Conservation (phyloP, 2,888 invertebrate species). For the Zootermopsis nevadensis region DNA sequence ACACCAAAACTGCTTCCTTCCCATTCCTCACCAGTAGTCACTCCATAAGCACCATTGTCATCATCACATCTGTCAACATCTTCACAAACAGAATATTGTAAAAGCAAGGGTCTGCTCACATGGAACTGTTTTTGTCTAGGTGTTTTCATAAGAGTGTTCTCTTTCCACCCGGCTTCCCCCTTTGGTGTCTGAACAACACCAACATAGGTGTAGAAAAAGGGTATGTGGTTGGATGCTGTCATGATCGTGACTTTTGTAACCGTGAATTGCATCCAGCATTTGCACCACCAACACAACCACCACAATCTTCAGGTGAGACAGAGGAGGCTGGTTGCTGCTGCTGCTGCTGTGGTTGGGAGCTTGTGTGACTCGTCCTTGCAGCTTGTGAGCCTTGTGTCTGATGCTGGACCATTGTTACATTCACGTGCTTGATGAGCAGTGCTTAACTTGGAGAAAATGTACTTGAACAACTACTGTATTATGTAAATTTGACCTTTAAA, state of each 20-base stretch:
- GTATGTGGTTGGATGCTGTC: constrained; percentile 71
- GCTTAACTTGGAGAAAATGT: constrained; percentile 11
- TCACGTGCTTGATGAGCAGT: background rate
- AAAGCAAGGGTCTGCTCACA: background rate
- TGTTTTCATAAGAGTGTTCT: constrained; percentile 70
- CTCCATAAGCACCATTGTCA: no score
- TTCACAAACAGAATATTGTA: no score
- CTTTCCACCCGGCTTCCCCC: constrained; percentile 72
- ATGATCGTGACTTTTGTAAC: constrained; percentile 78
- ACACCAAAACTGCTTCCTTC: no score
- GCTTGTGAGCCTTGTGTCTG: constrained; percentile 2
- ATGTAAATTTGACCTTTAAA: no score
- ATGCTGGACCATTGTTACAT: background rate
- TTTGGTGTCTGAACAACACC: constrained; percentile 67
- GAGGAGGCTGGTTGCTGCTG: background rate
- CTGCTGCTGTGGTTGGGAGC: no score
- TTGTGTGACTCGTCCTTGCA: constrained; percentile 21
- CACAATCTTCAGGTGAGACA: constrained; percentile 30
- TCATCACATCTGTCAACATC: no score
- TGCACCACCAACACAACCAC: constrained; percentile 23
- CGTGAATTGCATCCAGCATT: constrained; percentile 63
- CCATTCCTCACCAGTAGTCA: no score
- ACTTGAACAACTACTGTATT: background rate
- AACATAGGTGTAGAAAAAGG: constrained; percentile 54
- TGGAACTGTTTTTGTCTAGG: constrained; percentile 65